phyloP scores from a whole-genome alignment of 2,888 invertebrate species.

The Dastarcus helophoroides region DNA sequence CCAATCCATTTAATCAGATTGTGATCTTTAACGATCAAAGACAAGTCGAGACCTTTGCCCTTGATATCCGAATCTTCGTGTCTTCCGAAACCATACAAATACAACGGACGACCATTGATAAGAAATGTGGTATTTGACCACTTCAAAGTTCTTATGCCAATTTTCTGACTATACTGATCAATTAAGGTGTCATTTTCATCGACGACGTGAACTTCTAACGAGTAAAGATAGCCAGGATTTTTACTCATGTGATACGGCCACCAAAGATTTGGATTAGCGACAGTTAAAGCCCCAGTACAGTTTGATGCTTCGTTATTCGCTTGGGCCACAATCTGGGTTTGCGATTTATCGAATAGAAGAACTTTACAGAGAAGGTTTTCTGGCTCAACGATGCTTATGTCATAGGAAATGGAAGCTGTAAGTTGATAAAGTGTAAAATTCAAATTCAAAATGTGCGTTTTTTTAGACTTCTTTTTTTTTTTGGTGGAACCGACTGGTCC shows the following conservation, averaged over 20 bases:
- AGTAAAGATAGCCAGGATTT: conserved; percentile 74
- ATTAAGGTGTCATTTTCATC: conserved; percentile 27
- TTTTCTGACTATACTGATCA: conserved; percentile 73
- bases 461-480: too few relatives aligned
- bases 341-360: too few relatives aligned
- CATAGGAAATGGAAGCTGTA: too few relatives aligned
- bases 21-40: conserved; percentile 81
- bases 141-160: conserved; percentile 78
- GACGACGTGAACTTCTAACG: conserved; percentile 51
- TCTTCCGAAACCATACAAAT: conserved; percentile 86
- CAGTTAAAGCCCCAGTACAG: too few relatives aligned
- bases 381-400: too few relatives aligned
- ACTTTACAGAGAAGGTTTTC: too few relatives aligned
- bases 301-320: too few relatives aligned
- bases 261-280: conserved; percentile 72
- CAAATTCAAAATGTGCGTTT: too few relatives aligned
- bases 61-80: conserved; percentile 92
- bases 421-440: too few relatives aligned
- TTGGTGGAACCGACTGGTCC: too few relatives aligned
- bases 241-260: conserved; percentile 85
- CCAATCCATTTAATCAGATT: conserved; percentile 92
- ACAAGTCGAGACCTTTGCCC: conserved; percentile 87
- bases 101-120: conserved; percentile 78
- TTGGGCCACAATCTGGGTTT: too few relatives aligned
- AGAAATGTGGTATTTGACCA: conserved; percentile 66